Evolutionary conservation across 2,888 invertebrate species (phyloP).

Genomic region (Lithosia quadra): DNA sequence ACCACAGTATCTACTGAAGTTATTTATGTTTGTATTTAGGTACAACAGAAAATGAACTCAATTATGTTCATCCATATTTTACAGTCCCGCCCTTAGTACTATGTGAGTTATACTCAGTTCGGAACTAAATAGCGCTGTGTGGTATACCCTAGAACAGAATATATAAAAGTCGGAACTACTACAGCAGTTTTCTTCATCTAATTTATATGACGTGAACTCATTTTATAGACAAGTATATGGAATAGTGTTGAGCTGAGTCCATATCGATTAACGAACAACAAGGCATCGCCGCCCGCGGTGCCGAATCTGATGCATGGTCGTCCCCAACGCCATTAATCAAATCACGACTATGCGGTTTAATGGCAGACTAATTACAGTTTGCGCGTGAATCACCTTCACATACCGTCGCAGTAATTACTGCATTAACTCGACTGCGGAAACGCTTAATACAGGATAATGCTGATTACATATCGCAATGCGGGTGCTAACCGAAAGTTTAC

Average conservation of each 20-base stretch:
- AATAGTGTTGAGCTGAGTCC: conserved; percentile 49
- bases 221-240: conserved; percentile 23
- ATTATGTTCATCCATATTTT: no score
- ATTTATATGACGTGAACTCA: conserved; percentile 24
- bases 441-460: conserved; percentile 68
- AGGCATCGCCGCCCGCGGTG: conserved; percentile 48
- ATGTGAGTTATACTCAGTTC: background rate
- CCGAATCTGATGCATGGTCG: conserved; percentile 55
- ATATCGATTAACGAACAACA: conserved; percentile 70
- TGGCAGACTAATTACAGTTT: conserved; percentile 84
- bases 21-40: no score
- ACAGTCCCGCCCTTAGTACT: no score
- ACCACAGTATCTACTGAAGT: no score
- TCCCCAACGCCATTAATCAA: conserved; percentile 76
- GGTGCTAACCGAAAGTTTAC: conserved; percentile 64
- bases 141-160: background rate
- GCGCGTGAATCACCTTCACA: conserved; percentile 68
- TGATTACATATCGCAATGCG: conserved; percentile 72
- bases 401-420: conserved; percentile 68
- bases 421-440: conserved; percentile 68
- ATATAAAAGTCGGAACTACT: conserved; percentile 28
- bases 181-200: conserved; percentile 25
- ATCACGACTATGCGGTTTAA: conserved; percentile 80
- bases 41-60: no score
- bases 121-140: background rate